phyloP scores from a whole-genome alignment of 2,888 invertebrate genomes.

The Tenthredo mesomela region DNA sequence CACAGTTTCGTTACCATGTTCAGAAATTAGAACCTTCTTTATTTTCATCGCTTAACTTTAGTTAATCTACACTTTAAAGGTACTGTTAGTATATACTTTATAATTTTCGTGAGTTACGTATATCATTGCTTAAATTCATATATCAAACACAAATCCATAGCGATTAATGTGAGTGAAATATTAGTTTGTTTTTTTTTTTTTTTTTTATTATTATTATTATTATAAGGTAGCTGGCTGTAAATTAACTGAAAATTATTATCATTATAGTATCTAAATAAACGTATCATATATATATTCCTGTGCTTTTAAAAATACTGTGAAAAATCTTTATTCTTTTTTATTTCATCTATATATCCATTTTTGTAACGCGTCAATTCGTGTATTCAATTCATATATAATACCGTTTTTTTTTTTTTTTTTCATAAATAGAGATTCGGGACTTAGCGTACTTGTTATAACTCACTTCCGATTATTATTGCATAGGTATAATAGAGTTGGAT shows the following conservation, averaged over 20 bases:
- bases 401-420: no score
- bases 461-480: not conserved
- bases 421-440: not conserved
- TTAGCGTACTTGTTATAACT: not conserved
- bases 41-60: conserved; percentile 9
- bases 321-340: not conserved
- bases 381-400: not conserved
- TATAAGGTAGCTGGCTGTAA: not conserved
- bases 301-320: not conserved
- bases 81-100: conserved; percentile 26
- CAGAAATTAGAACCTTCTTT: not conserved
- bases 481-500: not conserved
- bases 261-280: conserved; percentile 2
- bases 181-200: no score
- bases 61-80: conserved; percentile 26
- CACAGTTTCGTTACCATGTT: not conserved
- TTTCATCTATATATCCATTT: not conserved
- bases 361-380: not conserved
- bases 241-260: not conserved
- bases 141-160: not conserved
- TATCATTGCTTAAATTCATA: not conserved
- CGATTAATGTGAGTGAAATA: not conserved
- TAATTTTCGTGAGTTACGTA: not conserved
- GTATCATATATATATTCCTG: not conserved
- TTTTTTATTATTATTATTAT: no score